Conservation (phyloP, 2,113 vertebrate genomes). For the Patagioenas fasciata region DNA sequence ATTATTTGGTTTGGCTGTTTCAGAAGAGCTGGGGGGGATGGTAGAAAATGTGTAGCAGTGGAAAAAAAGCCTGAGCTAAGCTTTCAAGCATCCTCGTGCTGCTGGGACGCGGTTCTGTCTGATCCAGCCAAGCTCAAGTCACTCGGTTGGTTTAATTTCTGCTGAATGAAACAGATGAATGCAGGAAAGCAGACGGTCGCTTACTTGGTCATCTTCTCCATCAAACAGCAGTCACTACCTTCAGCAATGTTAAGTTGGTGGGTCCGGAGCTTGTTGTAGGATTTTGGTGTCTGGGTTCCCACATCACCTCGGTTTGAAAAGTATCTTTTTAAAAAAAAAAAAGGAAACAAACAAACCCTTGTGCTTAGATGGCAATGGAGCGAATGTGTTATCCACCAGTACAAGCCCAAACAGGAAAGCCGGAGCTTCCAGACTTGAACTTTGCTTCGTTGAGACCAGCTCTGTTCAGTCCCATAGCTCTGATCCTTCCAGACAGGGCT, state of each 20-base stretch:
- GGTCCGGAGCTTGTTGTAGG: background rate
- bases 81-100: background rate
- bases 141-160: background rate
- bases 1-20: constrained; percentile 22
- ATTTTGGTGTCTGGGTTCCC: background rate
- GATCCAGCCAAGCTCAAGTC: background rate
- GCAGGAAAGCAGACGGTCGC: background rate
- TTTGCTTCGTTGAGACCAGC: background rate
- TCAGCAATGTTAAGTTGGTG: background rate
- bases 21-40: background rate
- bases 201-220: background rate
- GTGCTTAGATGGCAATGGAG: background rate
- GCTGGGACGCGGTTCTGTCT: background rate
- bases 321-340: background rate
- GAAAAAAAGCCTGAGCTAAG: background rate
- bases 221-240: background rate
- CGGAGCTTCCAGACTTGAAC: background rate
- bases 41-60: background rate
- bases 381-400: background rate
- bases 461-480: background rate
- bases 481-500: background rate
- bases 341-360: background rate
- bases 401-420: background rate
- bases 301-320: background rate
- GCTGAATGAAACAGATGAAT: background rate